Conservation (phyloP, 2,113 vertebrate species). For the Shinisaurus crocodilurus region DNA sequence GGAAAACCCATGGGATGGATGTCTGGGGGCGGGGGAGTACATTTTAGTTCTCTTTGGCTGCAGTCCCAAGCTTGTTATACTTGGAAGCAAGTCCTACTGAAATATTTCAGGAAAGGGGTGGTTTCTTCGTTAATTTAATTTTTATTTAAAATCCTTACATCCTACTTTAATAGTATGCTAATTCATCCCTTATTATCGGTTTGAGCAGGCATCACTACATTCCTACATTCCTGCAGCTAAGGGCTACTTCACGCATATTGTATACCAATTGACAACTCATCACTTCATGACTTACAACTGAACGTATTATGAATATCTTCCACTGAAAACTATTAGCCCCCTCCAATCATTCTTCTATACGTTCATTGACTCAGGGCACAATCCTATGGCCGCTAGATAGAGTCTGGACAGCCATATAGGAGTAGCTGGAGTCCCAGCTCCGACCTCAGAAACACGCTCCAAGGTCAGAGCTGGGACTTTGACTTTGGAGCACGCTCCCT, state of each 20-base stretch:
- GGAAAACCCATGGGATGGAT: slow-evolving; percentile 34
- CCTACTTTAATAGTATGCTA: neutral
- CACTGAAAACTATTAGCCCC: neutral
- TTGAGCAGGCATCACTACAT: neutral
- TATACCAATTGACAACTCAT: neutral
- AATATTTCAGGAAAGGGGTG: neutral
- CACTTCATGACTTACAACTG: neutral
- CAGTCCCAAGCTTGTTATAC: neutral
- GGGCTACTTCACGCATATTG: neutral
- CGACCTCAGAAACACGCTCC: no score
- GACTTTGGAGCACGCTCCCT: no score
- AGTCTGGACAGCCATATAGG: no score
- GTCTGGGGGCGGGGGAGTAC: neutral
- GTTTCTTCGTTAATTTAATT: neutral
- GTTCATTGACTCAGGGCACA: neutral
- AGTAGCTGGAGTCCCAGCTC: no score
- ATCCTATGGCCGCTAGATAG: no score
- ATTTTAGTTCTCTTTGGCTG: neutral
- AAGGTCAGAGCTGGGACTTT: no score
- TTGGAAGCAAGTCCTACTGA: neutral
- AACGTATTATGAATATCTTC: neutral
- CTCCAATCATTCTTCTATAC: neutral
- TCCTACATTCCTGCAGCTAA: neutral
- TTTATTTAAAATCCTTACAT: neutral
- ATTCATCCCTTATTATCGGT: neutral